Evolutionary conservation across 2,888 invertebrate genomes (phyloP).

Genomic region (Drosophila dives): DNA sequence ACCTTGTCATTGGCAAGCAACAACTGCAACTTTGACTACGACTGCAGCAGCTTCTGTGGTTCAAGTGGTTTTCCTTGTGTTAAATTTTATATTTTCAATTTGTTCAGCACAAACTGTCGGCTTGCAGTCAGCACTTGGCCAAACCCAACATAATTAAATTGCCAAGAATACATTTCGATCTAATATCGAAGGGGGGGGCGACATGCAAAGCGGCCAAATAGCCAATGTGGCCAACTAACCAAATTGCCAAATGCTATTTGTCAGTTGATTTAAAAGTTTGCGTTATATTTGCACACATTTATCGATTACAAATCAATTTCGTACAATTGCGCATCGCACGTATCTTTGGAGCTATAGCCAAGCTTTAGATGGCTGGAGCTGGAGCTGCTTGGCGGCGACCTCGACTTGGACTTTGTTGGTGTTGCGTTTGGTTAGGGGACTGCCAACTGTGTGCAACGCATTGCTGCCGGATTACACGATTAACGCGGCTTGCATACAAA

Average conservation of each 20-base stretch:
- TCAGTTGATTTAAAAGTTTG: slow-evolving; percentile 69
- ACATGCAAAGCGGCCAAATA: slow-evolving; percentile 37
- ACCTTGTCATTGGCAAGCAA: slow-evolving; percentile 65
- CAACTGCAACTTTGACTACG: slow-evolving; percentile 34
- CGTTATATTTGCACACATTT: slow-evolving; percentile 71
- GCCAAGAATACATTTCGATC: slow-evolving; percentile 50
- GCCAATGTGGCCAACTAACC: slow-evolving; percentile 15
- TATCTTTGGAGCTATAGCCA: slow-evolving; percentile 32
- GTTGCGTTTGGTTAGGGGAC: slow-evolving; percentile 16
- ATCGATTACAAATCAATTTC: slow-evolving; percentile 80
- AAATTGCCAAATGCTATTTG: slow-evolving; percentile 32
- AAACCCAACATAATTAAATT: slow-evolving; percentile 57
- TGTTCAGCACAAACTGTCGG: slow-evolving; percentile 48
- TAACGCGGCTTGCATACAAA: slow-evolving; percentile 79
- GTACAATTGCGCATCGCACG: slow-evolving; percentile 75
- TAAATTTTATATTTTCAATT: slow-evolving; percentile 76
- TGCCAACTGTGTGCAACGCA: slow-evolving; percentile 68
- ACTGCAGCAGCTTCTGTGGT: slow-evolving; percentile 45
- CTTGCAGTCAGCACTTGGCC: slow-evolving; percentile 11
- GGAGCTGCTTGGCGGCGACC: slow-evolving; percentile 38
- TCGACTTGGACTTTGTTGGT: slow-evolving; percentile 50
- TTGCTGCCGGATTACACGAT: slow-evolving; percentile 78
- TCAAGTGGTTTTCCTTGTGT: slow-evolving; percentile 84
- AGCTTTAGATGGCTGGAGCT: background rate
- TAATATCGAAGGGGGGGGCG: background rate